Percentiles rank a stretch among this genome's conserved stretches.
Evolutionary conservation across 2,797 vertebrate genomes (phyloP).

Genomic region (Cirrhinus mrigala): DNA sequence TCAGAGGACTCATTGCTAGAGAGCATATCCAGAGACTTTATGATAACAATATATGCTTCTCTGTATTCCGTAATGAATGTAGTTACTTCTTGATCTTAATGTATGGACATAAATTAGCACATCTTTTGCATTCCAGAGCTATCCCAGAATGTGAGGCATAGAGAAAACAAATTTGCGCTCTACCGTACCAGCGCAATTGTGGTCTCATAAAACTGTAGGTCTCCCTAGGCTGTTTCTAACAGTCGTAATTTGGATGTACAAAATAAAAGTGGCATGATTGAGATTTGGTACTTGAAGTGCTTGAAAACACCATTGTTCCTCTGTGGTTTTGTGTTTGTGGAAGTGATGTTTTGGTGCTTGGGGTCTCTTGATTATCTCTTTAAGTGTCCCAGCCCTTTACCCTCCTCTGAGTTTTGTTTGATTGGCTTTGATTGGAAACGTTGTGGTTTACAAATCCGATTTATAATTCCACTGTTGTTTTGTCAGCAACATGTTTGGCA

Average conservation of each 20-base stretch:
- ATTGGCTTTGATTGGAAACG: constrained; percentile 36
- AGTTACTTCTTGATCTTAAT: constrained; percentile 43
- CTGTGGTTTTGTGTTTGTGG: constrained; percentile 23
- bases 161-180: constrained; percentile 26
- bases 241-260: constrained; percentile 13
- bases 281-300: constrained; percentile 34
- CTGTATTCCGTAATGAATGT: constrained; percentile 15
- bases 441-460: constrained; percentile 26
- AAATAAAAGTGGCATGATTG: constrained; percentile 22
- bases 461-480: constrained; percentile 7
- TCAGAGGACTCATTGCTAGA: constrained; percentile 51
- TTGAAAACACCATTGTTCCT: constrained; percentile 18
- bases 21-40: constrained; percentile 21
- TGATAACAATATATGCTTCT: constrained; percentile 25
- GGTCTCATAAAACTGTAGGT: background rate
- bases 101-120: constrained; percentile 41
- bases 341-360: constrained; percentile 1
- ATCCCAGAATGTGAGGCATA: background rate
- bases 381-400: constrained; percentile 10
- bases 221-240: constrained; percentile 32
- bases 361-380: constrained; percentile 35
- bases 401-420: constrained; percentile 31
- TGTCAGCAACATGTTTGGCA: background rate
- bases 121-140: constrained; percentile 14
- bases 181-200: background rate